Conservation (phyloP, 2,888 invertebrate species). For the Asteroscopus sphinx region DNA sequence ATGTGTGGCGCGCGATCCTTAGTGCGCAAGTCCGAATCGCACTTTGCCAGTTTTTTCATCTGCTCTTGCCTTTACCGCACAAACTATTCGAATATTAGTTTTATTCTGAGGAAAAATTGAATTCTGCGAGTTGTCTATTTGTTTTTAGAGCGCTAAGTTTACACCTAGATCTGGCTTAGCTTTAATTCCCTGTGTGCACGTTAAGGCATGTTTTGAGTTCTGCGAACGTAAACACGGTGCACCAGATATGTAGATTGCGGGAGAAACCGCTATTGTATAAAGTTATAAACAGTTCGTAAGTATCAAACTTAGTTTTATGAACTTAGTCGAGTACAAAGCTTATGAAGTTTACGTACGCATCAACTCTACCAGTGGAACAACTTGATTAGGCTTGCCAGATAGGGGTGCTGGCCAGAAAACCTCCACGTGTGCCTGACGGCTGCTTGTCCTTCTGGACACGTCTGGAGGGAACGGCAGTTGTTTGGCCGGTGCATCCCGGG, state of each 20-base stretch:
- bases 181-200: conserved; percentile 30
- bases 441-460: no score
- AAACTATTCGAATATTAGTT: conserved; percentile 4
- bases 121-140: conserved; percentile 12
- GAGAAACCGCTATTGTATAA: conserved; percentile 19
- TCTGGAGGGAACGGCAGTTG: no score
- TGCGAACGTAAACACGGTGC: conserved; percentile 29
- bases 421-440: no score
- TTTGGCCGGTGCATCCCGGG: no score
- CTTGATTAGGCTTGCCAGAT: no score
- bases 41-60: no score
- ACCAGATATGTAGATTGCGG: conserved; percentile 25
- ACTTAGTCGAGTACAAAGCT: background rate
- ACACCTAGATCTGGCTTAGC: conserved; percentile 16
- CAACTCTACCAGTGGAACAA: background rate
- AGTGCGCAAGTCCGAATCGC: no score
- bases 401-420: no score
- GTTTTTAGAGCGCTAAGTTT: conserved; percentile 16
- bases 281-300: background rate
- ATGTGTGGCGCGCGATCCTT: no score
- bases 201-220: conserved; percentile 29
- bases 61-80: conserved; percentile 3
- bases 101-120: background rate
- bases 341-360: background rate
- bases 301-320: conserved; percentile 13